Base-by-base conservation (phyloP, 2,113 vertebrate species). In the Gnathonemus longibarbis region DNA sequence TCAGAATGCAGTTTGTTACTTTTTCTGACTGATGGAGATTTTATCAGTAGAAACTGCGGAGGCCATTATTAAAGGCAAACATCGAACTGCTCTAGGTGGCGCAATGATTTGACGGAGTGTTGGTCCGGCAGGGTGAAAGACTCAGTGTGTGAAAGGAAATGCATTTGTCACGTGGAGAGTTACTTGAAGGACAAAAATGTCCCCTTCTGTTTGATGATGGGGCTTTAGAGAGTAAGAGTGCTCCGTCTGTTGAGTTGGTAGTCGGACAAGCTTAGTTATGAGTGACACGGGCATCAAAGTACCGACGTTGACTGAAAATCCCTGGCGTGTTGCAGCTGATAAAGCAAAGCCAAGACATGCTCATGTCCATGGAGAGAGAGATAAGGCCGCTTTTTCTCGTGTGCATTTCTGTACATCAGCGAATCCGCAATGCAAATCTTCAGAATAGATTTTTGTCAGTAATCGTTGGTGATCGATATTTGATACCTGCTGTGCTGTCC, bases 61-160 rank as follows among this genome's bases (percentile, higher is more conserved):
- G 90, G 84, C 91, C 90, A 86, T 92, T 93, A 93, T 93, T 93
- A 93, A 93, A 93, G 90, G 92, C 92, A 93, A 93, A 93, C 93
- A 93, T 91, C 89, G 39, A 91, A 90, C 87, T 92, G 39, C 1
- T 45, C 10, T n/a, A 27, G n/a, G 84, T 80, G 84, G 39, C 74
- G 15, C 49, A 50, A 48, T 88, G 52, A 77, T 91, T 88, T 3
- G 90, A 89, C 52, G 39, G 90, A 87, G 90, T 87, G 89, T 90
- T 35, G 62, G 13, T 92, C 85, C 56, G 42, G 83, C 39, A 48
- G 50, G 35, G 31, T 4, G 52, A 58, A 58, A 24, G 42, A 52
- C 53, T 87, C 85, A 21, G 62, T 86, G 66, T 89, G 58, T 62
- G 90, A 56, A 89, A 91, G 66, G 62, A 74, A 90, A 21, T 74